Evolutionary conservation across 1,140 invertebrate genomes (phyloP), one percentile per base, ranked within the genome.

Genomic region (Pseudobourletiella spinata): DNA sequence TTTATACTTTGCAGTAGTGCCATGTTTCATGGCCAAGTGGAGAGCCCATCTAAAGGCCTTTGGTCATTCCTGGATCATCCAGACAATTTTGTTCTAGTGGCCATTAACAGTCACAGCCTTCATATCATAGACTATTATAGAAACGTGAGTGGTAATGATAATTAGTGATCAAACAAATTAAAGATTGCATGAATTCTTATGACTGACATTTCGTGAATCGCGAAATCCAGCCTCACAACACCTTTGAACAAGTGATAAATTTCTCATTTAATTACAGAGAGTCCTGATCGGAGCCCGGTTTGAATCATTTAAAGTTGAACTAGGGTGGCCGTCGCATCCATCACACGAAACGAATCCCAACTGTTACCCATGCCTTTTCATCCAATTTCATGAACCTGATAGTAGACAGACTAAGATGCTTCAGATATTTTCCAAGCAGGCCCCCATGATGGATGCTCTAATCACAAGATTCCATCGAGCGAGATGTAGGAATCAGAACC

Each of bases 401-500:
- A 78, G 86, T 52, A 79, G 86, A 66, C 87, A 91, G 32, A 91
- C 87, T 44, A 93, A 93, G 76, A 86, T 91, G 71, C 83, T 84
- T 29, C 82, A 95, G 43, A 68, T 71, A 6, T 72, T 71, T 50
- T 68, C 65, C 24, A 71, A 70, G 22, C 70, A 79, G 74, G 89
- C 90, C 44, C 82, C 86, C 61, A 86, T 95, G 81, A 93, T 95
- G 85, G 90, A 95, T 76, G 88, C 88, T 2, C 76, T 95, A 20
- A 92, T 95, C 59, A 84, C 87, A 42, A 83, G 86, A 54, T 94
- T 92, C 67, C 71, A 42, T 70, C 66, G 67, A 65, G 70, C 25
- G 58, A 70, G 60, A 70, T 69, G 71, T 63, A 69, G 60, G 61
- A 72, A 63, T 64, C 65, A 59, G 57, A 67, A 64, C 57, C 63